A percentile compares a stretch with the other conserved stretches of the same genome.
Conservation (phyloP, 2,113 vertebrate genomes). For the Rhagologus leucostigma region DNA sequence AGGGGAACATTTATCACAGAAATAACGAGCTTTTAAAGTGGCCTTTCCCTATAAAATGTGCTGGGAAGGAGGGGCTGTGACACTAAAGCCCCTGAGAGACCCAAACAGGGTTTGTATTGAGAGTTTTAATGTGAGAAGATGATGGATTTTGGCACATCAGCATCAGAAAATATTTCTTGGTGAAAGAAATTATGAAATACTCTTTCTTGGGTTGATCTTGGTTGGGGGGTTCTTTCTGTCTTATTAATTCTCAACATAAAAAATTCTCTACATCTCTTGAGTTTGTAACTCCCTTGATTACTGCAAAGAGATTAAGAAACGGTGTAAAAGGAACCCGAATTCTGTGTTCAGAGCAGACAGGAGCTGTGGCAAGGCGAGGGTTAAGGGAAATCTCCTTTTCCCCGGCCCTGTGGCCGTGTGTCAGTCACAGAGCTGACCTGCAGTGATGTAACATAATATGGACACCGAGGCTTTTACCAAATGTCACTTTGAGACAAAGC, state of each 20-base stretch:
- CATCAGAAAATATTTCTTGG: neutral
- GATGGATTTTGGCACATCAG: neutral
- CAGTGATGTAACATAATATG: neutral
- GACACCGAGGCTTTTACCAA: neutral
- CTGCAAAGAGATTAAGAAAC: neutral
- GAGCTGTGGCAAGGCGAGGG: neutral
- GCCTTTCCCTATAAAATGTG: neutral
- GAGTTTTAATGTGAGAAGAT: neutral
- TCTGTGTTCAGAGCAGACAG: neutral
- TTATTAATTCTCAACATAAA: neutral
- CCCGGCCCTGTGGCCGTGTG: neutral
- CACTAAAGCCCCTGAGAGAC: neutral
- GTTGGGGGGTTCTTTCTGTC: accelerated
- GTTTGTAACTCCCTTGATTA: neutral
- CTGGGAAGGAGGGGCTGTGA: neutral
- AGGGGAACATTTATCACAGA: neutral
- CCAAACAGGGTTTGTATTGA: neutral
- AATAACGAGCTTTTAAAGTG: neutral
- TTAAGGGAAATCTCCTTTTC: conserved; percentile 13
- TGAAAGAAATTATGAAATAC: neutral
- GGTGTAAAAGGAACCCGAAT: neutral
- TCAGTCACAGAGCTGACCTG: neutral
- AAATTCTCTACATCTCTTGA: neutral
- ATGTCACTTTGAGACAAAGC: conserved; percentile 28
- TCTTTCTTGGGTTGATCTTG: neutral